phyloP scores from a whole-genome alignment of 2,113 vertebrate genomes.

The Chaetodon auriga region DNA sequence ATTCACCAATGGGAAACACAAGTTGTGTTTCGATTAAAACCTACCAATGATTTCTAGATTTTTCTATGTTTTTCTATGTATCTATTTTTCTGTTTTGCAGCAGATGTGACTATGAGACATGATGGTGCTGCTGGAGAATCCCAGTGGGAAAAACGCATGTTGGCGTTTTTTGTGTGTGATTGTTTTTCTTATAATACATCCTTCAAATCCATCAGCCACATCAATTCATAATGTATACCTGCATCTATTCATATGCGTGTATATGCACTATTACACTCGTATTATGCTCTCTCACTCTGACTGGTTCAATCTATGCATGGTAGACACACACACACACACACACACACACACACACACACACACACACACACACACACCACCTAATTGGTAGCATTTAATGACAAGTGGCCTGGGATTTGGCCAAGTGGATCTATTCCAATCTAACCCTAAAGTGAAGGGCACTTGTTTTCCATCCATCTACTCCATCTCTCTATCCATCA shows the following conservation, averaged over 20 bases:
- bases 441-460: conserved; percentile 64
- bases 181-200: conserved; percentile 26
- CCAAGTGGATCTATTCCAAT: conserved; percentile 71
- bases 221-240: not conserved
- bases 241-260: conserved; percentile 16
- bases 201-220: conserved; percentile 21
- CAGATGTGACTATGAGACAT: not conserved
- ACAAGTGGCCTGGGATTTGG: conserved; percentile 72
- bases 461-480: conserved; percentile 67
- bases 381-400: conserved; percentile 67
- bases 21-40: not conserved
- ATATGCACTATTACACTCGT: conserved; percentile 1
- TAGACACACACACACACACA: conserved; percentile 22
- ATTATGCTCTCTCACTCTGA: conserved; percentile 21
- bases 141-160: not conserved
- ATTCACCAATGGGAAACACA: not conserved
- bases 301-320: conserved; percentile 48
- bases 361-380: conserved; percentile 1
- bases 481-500: conserved; percentile 48
- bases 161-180: not conserved
- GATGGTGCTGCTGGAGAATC: conserved; percentile 39
- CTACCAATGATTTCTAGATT: not conserved
- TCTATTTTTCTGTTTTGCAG: not conserved
- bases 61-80: too few species aligned
- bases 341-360: conserved; percentile 28